phyloP scores from a whole-genome alignment of 2,113 vertebrate genomes.

The Prinia subflava region DNA sequence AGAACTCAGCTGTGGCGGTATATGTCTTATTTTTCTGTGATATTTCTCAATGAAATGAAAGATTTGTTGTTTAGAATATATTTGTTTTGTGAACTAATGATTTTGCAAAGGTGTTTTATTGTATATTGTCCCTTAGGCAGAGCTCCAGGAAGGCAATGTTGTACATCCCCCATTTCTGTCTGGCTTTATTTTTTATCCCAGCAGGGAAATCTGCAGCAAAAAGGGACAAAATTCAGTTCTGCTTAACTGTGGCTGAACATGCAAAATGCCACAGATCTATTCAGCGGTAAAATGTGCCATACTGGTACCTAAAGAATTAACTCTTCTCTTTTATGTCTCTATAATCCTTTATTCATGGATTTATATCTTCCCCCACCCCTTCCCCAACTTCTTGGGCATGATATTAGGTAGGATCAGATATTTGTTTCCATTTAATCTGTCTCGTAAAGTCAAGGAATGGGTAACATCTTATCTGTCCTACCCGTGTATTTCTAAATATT shows the following conservation, averaged over 20 bases:
- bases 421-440: background rate
- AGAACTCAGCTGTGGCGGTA: background rate
- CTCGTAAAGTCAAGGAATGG: background rate
- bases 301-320: background rate
- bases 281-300: background rate
- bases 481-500: background rate
- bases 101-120: background rate
- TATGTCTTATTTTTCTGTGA: background rate
- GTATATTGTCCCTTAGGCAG: background rate
- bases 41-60: background rate
- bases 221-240: background rate
- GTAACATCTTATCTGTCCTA: background rate
- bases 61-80: background rate
- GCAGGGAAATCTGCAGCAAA: background rate
- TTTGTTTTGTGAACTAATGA: background rate
- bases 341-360: background rate
- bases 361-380: rapidly evolving
- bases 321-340: background rate
- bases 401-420: background rate
- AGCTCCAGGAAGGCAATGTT: background rate
- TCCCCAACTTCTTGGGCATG: background rate
- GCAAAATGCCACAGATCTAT: background rate
- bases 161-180: background rate
- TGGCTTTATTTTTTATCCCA: background rate
- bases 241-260: background rate